Evolutionary conservation across 1,140 invertebrate species (phyloP).

Genomic region (Papilio dardanus): DNA sequence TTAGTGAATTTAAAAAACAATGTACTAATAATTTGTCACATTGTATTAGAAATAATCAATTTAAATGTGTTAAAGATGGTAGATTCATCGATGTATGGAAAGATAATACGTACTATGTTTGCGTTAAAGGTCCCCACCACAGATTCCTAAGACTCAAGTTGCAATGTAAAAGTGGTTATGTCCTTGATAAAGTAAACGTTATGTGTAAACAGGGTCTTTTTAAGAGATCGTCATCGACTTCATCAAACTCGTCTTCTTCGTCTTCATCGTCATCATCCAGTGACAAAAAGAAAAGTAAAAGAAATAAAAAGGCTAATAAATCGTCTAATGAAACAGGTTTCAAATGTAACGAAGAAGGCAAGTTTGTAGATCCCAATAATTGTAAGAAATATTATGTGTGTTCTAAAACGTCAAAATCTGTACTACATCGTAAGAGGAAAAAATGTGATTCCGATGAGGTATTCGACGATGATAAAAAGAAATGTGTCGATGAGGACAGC

Average conservation of each 20-base stretch:
- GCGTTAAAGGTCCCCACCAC: slow-evolving; percentile 52
- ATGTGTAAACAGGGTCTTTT: slow-evolving; percentile 47
- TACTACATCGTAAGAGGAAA: slow-evolving; percentile 58
- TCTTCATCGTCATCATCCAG: slow-evolving; percentile 39
- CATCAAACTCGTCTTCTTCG: slow-evolving; percentile 26
- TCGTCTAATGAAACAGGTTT: slow-evolving; percentile 45
- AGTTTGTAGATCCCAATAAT: slow-evolving; percentile 58
- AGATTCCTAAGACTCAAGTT: slow-evolving; percentile 64
- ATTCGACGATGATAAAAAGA: slow-evolving; percentile 64
- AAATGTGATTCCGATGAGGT: slow-evolving; percentile 65
- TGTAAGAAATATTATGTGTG: slow-evolving; percentile 71
- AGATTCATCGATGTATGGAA: slow-evolving; percentile 62
- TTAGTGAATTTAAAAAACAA: slow-evolving; percentile 69
- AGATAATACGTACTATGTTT: slow-evolving; percentile 70
- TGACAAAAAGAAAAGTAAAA: slow-evolving; percentile 46
- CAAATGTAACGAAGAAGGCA: slow-evolving; percentile 63
- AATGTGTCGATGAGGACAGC: slow-evolving; percentile 66
- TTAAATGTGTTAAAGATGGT: slow-evolving; percentile 60
- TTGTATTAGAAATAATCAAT: slow-evolving; percentile 69
- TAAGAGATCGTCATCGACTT: neutral
- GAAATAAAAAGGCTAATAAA: slow-evolving; percentile 40
- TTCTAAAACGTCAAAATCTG: slow-evolving; percentile 53
- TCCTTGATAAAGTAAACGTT: slow-evolving; percentile 56
- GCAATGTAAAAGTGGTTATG: slow-evolving; percentile 64
- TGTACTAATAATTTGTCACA: slow-evolving; percentile 74